phyloP scores from a whole-genome alignment of 2,888 invertebrate species.

The Drosophila recens region DNA sequence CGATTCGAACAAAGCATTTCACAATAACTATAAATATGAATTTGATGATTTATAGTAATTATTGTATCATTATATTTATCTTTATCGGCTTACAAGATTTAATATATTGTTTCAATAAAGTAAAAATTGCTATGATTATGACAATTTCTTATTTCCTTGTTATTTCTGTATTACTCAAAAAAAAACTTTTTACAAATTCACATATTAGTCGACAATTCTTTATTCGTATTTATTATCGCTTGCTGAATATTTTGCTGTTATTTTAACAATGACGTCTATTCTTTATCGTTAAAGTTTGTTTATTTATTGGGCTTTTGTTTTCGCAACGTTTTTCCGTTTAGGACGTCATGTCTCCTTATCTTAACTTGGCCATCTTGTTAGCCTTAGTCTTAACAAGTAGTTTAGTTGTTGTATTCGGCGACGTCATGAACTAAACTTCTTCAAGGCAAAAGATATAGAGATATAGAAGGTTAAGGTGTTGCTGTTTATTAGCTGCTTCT shows the following conservation, averaged over 20 bases:
- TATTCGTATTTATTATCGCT: slow-evolving; percentile 19
- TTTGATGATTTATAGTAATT: too few species aligned
- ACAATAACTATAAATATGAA: too few species aligned
- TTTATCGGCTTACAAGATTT: neutral
- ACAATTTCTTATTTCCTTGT: neutral
- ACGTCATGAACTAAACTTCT: slow-evolving; percentile 20
- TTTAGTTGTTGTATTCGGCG: neutral
- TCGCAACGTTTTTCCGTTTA: slow-evolving; percentile 18
- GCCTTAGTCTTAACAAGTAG: slow-evolving; percentile 2
- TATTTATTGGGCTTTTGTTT: slow-evolving; percentile 48
- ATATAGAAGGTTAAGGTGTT: slow-evolving; percentile 1
- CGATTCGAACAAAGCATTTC: too few species aligned
- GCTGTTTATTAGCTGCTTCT: slow-evolving; percentile 18
- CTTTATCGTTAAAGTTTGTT: slow-evolving; percentile 39
- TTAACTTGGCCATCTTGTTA: slow-evolving; percentile 21
- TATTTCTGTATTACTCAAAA: neutral
- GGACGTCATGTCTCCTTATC: slow-evolving; percentile 55
- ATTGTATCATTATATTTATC: neutral
- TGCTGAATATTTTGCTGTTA: slow-evolving; percentile 22
- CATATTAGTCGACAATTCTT: neutral
- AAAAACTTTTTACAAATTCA: neutral
- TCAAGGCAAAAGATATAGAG: slow-evolving; percentile 1
- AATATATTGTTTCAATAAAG: too few species aligned
- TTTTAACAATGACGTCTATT: slow-evolving; percentile 60
- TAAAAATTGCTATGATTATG: neutral